Conservation (phyloP, 2,888 invertebrate species). For the Argyresthia goedartella region DNA sequence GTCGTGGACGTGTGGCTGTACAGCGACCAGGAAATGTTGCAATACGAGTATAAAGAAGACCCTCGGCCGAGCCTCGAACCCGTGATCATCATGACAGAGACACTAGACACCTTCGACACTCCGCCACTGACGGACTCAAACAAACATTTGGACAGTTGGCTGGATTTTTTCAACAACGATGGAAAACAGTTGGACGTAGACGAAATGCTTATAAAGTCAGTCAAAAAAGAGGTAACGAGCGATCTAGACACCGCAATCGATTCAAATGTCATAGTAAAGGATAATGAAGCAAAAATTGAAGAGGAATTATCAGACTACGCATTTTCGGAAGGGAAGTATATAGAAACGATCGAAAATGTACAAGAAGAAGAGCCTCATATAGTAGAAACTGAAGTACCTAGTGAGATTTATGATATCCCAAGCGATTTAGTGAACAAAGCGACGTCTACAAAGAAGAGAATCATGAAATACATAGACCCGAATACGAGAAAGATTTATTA, state of each 20-base stretch:
- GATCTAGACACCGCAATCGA: neutral
- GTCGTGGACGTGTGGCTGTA: slow-evolving; percentile 79
- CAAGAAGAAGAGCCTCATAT: neutral
- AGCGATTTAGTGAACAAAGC: slow-evolving; percentile 30
- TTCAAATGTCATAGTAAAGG: neutral
- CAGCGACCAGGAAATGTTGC: slow-evolving; percentile 53
- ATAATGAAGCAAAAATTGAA: neutral
- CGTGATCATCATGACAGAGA: slow-evolving; percentile 6
- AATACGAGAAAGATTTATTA: slow-evolving; percentile 56
- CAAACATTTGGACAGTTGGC: slow-evolving; percentile 35
- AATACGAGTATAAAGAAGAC: slow-evolving; percentile 39
- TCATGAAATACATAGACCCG: slow-evolving; percentile 56
- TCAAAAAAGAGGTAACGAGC: slow-evolving; percentile 19
- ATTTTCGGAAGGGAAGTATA: too few relatives aligned
- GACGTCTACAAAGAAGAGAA: slow-evolving; percentile 34
- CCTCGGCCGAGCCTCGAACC: slow-evolving; percentile 3
- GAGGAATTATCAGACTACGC: neutral
- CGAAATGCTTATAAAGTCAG: slow-evolving; percentile 42
- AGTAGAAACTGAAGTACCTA: neutral
- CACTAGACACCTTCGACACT: slow-evolving; percentile 6
- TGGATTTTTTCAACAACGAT: slow-evolving; percentile 51
- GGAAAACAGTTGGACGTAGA: slow-evolving; percentile 48
- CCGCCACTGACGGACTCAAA: slow-evolving; percentile 6
- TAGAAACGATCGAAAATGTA: too few relatives aligned
- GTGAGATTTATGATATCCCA: slow-evolving; percentile 20